Evolutionary conservation across 2,113 vertebrate genomes (phyloP).

Genomic region (Pterocles orientalis): DNA sequence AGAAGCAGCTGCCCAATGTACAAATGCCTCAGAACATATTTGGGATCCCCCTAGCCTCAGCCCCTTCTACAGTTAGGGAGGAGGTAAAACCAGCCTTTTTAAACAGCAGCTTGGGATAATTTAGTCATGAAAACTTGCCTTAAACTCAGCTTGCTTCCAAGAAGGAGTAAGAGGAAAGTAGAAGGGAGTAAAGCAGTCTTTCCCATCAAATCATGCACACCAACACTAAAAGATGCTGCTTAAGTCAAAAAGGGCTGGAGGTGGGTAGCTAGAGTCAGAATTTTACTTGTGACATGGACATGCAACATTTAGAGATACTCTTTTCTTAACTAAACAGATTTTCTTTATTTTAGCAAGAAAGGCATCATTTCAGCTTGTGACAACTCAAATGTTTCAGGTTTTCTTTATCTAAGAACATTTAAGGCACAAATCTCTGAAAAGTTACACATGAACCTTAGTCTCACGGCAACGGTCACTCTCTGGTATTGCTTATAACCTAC

Average conservation of each 20-base stretch:
- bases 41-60: not conserved
- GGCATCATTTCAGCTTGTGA: not conserved
- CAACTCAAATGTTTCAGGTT: not conserved
- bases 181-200: not conserved
- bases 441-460: not conserved
- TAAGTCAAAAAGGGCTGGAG: not conserved
- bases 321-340: not conserved
- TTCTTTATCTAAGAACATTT: not conserved
- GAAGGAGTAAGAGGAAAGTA: not conserved
- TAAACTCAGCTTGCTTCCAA: not conserved
- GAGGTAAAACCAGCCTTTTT: not conserved
- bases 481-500: not conserved
- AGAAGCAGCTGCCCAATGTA: not conserved
- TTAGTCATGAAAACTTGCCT: not conserved
- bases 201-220: not conserved
- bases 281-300: not conserved
- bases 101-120: not conserved
- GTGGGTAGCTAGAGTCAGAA: not conserved
- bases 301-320: not conserved
- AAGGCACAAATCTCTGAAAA: not conserved
- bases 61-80: not conserved
- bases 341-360: not conserved
- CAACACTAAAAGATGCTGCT: not conserved
- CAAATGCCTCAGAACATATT: not conserved
- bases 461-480: not conserved